Evolutionary conservation across 2,888 invertebrate genomes (phyloP), one percentile per base, ranked within the genome.

Genomic region (Epinotia demarniana): DNA sequence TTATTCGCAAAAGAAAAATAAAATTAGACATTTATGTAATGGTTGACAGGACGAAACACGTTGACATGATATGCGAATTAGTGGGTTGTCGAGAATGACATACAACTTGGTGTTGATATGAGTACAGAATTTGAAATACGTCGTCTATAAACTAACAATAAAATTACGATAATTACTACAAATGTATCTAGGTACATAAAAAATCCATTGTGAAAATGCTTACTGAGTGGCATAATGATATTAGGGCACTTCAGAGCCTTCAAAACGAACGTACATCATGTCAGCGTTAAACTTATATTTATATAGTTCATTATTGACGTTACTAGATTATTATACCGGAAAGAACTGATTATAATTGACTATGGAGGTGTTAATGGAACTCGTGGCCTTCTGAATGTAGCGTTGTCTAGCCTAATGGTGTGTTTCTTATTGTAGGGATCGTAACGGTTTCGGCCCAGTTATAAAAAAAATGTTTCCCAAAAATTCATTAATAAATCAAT

Each of bases 361-460:
- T 43, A 68, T 53, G 19, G 12, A 11, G 12, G 33, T 53, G 39
- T 18, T 57, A 58, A 64, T 57, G 74, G 19, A 74, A 74, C 74
- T 58, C 4, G 74, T 75, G 69, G 69, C 74, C 70, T 70, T 70
- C 49, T 58, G 63, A 64, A 64, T 64, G 63, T 69, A 75, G 69
- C 70, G 74, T 70, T 64, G 70, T 74, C 69, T 74, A 74, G 69
- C 69, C 74, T 74, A 64, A 58, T 70, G 69, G 74, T 74, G 53
- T 61, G 33, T 74, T 70, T 61, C 39, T 74, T 49, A 53, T 27
- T 53, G 27, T 60, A 75, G 64, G 72, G 13, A 49, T 55, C 23
- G 33, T 73, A 53, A 55, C 2, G 53, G 27, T 67, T 67, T 67
- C 64, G 23, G 64, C 19, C 46, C 46, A 46, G 46, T 6, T 11